phyloP scores from a whole-genome alignment of 2,888 invertebrate species.

The Pecten maximus region DNA sequence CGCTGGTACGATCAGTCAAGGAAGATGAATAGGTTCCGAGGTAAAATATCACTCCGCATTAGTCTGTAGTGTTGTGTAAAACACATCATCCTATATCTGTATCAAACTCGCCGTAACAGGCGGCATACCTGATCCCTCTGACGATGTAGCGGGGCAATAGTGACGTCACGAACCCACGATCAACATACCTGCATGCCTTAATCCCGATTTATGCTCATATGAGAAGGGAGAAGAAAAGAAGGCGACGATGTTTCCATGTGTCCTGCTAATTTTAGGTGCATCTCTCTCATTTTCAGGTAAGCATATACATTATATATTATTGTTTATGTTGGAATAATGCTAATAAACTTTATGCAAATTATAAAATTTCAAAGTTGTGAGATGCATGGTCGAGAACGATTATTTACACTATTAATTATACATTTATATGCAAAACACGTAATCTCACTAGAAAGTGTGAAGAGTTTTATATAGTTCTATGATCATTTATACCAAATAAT shows the following conservation, averaged over 20 bases:
- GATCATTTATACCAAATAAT: no score
- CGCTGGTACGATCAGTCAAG: background rate
- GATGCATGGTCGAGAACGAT: no score
- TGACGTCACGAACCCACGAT: background rate
- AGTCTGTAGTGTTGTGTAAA: background rate
- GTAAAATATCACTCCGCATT: background rate
- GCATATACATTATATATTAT: background rate
- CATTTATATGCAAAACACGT: no score
- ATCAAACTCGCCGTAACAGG: background rate
- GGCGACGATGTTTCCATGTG: background rate
- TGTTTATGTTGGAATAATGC: no score
- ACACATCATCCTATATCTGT: background rate
- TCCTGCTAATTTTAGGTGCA: background rate
- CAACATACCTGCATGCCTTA: background rate
- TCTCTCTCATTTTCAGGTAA: background rate
- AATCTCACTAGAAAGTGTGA: no score
- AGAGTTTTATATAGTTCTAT: no score
- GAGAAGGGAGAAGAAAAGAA: background rate
- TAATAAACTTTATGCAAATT: no score
- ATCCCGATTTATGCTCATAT: background rate
- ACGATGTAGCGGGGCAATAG: conserved; percentile 6
- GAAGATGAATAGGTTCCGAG: background rate
- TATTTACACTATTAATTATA: no score
- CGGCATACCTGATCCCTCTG: background rate
- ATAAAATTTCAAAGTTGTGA: no score